phyloP scores from a whole-genome alignment of 2,888 invertebrate genomes.

The Lepidocyrtoides sp. region DNA sequence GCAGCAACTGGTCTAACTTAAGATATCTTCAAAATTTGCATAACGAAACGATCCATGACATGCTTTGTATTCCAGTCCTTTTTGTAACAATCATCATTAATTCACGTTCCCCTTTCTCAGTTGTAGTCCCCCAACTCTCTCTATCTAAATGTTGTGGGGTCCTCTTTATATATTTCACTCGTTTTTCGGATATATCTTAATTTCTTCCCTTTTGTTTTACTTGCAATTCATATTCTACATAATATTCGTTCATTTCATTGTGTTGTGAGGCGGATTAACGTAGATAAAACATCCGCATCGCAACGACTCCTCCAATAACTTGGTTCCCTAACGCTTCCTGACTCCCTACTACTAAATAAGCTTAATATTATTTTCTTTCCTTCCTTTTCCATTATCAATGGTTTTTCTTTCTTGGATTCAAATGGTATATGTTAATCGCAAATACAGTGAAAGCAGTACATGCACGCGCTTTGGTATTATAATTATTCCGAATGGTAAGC shows the following conservation, averaged over 20 bases:
- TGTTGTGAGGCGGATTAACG: constrained; percentile 51
- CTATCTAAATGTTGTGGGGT: constrained; percentile 31
- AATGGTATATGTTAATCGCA: not conserved
- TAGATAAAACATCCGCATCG: constrained; percentile 52
- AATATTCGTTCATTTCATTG: constrained; percentile 57
- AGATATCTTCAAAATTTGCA: constrained; percentile 67
- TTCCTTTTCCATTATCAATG: not conserved
- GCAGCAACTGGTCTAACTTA: constrained; percentile 53
- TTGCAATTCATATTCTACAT: constrained; percentile 2
- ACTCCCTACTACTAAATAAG: not conserved
- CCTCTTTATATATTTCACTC: constrained; percentile 41
- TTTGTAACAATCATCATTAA: constrained; percentile 74
- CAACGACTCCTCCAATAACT: not conserved
- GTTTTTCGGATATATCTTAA: constrained; percentile 59
- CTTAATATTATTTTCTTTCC: constrained; percentile 6
- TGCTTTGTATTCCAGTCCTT: constrained; percentile 58
- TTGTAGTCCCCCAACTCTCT: not conserved
- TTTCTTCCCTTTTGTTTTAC: constrained; percentile 68
- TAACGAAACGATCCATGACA: constrained; percentile 77
- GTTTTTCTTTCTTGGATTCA: not conserved
- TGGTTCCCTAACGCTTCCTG: not conserved
- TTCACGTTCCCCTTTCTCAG: constrained; percentile 54
- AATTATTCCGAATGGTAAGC: not conserved
- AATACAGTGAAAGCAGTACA: not conserved
- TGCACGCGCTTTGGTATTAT: not conserved